phyloP scores from a whole-genome alignment of 2,888 invertebrate species.

The Aphelenchoides bicaudatus region DNA sequence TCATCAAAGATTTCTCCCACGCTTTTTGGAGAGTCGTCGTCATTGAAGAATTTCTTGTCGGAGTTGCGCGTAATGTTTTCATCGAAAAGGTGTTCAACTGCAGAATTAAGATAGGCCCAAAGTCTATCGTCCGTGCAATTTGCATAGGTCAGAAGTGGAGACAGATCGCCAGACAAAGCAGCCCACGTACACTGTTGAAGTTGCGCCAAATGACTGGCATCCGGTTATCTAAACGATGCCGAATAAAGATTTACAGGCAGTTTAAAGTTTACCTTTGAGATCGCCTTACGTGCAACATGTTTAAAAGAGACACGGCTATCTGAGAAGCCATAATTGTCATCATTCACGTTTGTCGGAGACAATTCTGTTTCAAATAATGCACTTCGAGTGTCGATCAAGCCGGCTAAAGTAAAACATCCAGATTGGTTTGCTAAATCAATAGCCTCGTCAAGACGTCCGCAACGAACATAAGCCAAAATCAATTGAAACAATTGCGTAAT shows the following conservation, averaged over 20 bases:
- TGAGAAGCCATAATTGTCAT: slow-evolving; percentile 5
- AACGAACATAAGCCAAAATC: slow-evolving; percentile 3
- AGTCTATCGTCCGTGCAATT: slow-evolving; percentile 30
- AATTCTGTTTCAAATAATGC: slow-evolving; percentile 9
- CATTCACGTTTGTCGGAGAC: neutral
- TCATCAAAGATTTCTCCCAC: slow-evolving; percentile 27
- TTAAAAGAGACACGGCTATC: slow-evolving; percentile 14
- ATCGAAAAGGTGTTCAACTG: slow-evolving; percentile 29
- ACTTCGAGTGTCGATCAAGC: neutral
- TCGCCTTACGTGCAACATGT: slow-evolving; percentile 2
- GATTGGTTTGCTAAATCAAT: slow-evolving; percentile 12
- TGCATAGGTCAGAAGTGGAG: slow-evolving; percentile 24
- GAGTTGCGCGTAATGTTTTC: slow-evolving; percentile 11
- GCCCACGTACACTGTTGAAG: slow-evolving; percentile 34
- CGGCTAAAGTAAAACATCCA: slow-evolving; percentile 12
- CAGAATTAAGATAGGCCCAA: slow-evolving; percentile 34
- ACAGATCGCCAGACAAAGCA: slow-evolving; percentile 29
- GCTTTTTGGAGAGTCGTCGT: slow-evolving; percentile 27
- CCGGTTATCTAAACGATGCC: too few relatives aligned
- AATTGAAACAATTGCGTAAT: slow-evolving; percentile 11
- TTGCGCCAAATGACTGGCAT: too few relatives aligned
- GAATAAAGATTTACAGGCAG: too few relatives aligned
- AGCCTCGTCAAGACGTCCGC: slow-evolving; percentile 3
- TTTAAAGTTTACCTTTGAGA: too few relatives aligned
- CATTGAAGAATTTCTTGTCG: neutral